Evolutionary conservation across 1,140 invertebrate species (phyloP).

Genomic region (Drosophila malerkotliana): DNA sequence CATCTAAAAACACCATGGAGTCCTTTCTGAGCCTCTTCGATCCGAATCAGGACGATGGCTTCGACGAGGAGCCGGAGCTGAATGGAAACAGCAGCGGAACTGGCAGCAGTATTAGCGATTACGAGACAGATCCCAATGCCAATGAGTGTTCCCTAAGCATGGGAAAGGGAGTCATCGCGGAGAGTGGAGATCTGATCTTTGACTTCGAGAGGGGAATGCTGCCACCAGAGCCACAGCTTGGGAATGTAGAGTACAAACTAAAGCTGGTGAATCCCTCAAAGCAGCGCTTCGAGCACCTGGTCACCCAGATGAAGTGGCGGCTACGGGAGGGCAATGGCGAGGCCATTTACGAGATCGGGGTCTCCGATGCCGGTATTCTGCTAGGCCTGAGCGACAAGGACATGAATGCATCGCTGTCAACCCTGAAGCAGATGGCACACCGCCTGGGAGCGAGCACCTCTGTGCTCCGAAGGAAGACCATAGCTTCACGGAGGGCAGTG

Average conservation of each 20-base stretch:
- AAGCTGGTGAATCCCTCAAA: constrained; percentile 93
- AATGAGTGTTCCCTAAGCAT: constrained; percentile 40
- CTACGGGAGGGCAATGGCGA: constrained; percentile 95
- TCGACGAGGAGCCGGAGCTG: constrained; percentile 71
- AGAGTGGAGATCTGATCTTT: constrained; percentile 83
- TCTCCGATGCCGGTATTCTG: constrained; percentile 95
- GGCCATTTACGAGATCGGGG: constrained; percentile 98
- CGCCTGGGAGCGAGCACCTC: constrained; percentile 92
- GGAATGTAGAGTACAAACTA: constrained; percentile 97
- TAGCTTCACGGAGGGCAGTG: constrained; percentile 86
- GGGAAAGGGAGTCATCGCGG: constrained; percentile 44
- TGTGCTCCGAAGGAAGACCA: constrained; percentile 85
- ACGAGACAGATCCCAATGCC: constrained; percentile 64
- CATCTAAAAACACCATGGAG: constrained; percentile 43
- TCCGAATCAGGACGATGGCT: constrained; percentile 84
- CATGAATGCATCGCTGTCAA: constrained; percentile 92
- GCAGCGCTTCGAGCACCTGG: constrained; percentile 93
- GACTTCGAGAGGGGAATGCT: constrained; percentile 86
- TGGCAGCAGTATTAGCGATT: constrained; percentile 68
- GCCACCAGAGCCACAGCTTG: constrained; percentile 95
- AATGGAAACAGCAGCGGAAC: constrained; percentile 71
- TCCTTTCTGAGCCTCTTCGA: constrained; percentile 91
- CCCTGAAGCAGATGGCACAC: constrained; percentile 93
- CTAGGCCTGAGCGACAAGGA: constrained; percentile 92
- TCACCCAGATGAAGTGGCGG: constrained; percentile 96